Evolutionary conservation across 1,140 invertebrate genomes (phyloP).

Genomic region (Pectinophora gossypiella): DNA sequence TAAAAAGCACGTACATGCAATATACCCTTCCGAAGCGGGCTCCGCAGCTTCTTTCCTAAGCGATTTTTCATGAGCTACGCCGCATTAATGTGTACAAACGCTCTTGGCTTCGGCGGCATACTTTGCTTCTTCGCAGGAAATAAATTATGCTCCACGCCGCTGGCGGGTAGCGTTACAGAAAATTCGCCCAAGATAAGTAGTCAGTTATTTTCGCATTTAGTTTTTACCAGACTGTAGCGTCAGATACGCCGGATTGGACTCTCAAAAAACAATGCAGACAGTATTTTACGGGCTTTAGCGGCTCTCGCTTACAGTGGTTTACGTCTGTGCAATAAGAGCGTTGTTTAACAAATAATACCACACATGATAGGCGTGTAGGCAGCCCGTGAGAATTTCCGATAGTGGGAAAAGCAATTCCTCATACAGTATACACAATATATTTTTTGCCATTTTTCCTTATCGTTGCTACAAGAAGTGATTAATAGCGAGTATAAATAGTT

Average conservation of each 20-base stretch:
- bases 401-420: too few relatives aligned
- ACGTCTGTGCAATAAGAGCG: too few relatives aligned
- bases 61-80: conserved; percentile 67
- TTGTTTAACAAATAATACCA: too few relatives aligned
- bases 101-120: background rate
- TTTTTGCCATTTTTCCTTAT: too few relatives aligned
- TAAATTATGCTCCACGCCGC: conserved; percentile 2
- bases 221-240: background rate
- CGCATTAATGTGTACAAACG: conserved; percentile 9
- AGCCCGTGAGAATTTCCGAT: too few relatives aligned
- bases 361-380: too few relatives aligned
- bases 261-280: too few relatives aligned
- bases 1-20: background rate
- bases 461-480: too few relatives aligned
- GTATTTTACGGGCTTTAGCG: too few relatives aligned
- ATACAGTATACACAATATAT: too few relatives aligned
- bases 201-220: conserved; percentile 4
- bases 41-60: conserved; percentile 44
- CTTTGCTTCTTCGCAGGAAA: conserved; percentile 3
- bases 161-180: conserved; percentile 1
- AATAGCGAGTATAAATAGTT: too few relatives aligned
- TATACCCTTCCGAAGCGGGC: background rate
- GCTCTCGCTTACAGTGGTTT: too few relatives aligned
- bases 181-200: conserved; percentile 3
- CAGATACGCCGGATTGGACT: background rate